Evolutionary conservation across 2,888 invertebrate genomes (phyloP), one percentile per base, ranked within the genome.

Genomic region (Sturmia bella): DNA sequence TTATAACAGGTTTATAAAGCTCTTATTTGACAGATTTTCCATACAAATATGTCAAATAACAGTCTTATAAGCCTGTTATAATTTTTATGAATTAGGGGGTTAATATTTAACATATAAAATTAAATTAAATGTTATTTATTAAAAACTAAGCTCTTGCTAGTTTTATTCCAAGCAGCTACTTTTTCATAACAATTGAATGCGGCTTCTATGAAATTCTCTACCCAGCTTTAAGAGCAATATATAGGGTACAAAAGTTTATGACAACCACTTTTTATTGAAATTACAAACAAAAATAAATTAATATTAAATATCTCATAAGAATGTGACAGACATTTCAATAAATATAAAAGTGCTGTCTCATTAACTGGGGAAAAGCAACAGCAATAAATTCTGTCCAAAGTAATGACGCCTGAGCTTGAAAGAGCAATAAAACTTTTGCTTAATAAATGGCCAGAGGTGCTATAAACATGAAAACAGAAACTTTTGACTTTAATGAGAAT

Each of bases 211-310:
- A 13, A 52, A 57, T 68, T 50, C n/a, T 66, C n/a, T n/a, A n/a
- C n/a, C 27, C 11, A 50, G 41, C 11, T 75, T 13, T 37, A 17
- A 56, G 48, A 37, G 13, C 32, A 63, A 5, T 21, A 7, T 13
- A 43, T n/a, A n/a, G n/a, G n/a, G 12, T 3, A 66, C 48, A 57
- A 64, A 75, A 80, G 43, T 75, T 75, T 70, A 32, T 54, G 57
- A 70, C 39, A 21, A 24, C 70, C 59, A 80, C 52, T 80, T 80
- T 80, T 80, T 70, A 64, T n/a, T 64, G 43, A 57, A n/a, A 50
- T n/a, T 43, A 32, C 32, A 75, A 57, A 74, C 27, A 80, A 75
- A 41, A 74, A 52, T 32, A 9, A 32, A 32, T 32, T 32, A 32
- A 7, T 32, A 57, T 64, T 57, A 70, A 66, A 45, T 70, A 56